phyloP scores from a whole-genome alignment of 2,113 vertebrate genomes.

The Labrus mixtus region DNA sequence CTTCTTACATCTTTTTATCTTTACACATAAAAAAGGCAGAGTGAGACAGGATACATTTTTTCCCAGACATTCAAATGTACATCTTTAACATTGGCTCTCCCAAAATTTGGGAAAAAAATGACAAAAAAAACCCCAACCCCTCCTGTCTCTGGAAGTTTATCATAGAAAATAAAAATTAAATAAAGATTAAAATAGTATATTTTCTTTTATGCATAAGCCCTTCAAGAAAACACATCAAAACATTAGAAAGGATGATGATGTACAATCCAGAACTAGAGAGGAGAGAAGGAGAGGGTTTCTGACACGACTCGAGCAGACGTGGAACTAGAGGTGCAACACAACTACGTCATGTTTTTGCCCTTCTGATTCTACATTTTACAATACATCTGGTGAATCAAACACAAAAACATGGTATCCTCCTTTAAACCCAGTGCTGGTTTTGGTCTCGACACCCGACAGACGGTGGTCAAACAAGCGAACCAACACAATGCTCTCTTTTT shows the following conservation, averaged over 20 bases:
- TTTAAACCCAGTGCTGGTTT: neutral
- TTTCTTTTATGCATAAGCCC: slow-evolving; percentile 79
- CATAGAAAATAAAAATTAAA: slow-evolving; percentile 73
- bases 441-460: neutral
- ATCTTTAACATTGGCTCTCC: slow-evolving; percentile 73
- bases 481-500: neutral
- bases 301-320: slow-evolving; percentile 34
- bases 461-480: slow-evolving; percentile 4
- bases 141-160: slow-evolving; percentile 60
- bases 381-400: slow-evolving; percentile 48
- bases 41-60: slow-evolving; percentile 69
- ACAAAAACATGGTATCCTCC: slow-evolving; percentile 19
- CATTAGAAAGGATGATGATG: slow-evolving; percentile 57
- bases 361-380: slow-evolving; percentile 63
- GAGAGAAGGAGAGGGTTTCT: slow-evolving; percentile 39
- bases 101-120: slow-evolving; percentile 65
- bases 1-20: slow-evolving; percentile 34
- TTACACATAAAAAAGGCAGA: slow-evolving; percentile 75
- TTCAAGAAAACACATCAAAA: slow-evolving; percentile 80
- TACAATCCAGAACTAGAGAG: slow-evolving; percentile 73
- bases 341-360: slow-evolving; percentile 47
- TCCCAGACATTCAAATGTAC: slow-evolving; percentile 81
- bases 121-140: neutral
- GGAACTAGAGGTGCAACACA: slow-evolving; percentile 49
- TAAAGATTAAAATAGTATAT: slow-evolving; percentile 71